Evolutionary conservation across 2,888 invertebrate genomes (phyloP), one percentile per base, ranked within the genome.

Genomic region (Ophion obscuratus): DNA sequence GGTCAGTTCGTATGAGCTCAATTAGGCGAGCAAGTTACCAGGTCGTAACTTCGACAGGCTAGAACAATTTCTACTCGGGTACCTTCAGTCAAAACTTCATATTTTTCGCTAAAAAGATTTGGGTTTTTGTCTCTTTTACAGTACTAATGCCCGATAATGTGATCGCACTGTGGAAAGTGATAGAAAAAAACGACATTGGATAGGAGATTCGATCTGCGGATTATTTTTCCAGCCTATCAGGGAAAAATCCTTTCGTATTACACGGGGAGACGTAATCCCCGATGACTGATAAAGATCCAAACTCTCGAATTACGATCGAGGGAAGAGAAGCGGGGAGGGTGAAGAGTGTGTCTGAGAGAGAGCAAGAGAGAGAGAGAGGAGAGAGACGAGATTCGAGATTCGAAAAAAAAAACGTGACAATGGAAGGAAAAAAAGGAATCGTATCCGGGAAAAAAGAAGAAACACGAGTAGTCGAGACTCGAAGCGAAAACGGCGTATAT

Each of bases 271-370:
- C 36, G 61, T 78, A 82, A 82, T 79, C 78, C 85, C 81, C 75
- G 70, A 81, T 57, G 81, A 53, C 81, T 78, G 85, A 85, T 81
- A 78, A 85, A 81, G 74, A 85, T 81, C 81, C 76, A 74, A 76
- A 62, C 53, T 74, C 53, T 17, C 64, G 27, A 67, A 11, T 57
- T 24, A 59, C 68, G 79, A 24, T 40, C 36, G 44, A 11, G 57
- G 59, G 66, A 20, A 59, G 47, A 62, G 53, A 68, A 78, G 31
- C 20, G 31, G 31, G 14, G 78, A 78, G 62, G 66, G 40, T 40
- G 40, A 7, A 80, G 73, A 66, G n/a, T n/a, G n/a, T n/a, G n/a
- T n/a, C n/a, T n/a, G 14, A 36, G 36, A 75, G 47, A 67, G 53
- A 74, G 53, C 64, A 66, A 44, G 40, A 61, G 24, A 31, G 82